A percentile compares a stretch with the other conserved stretches of the same genome.
These are phyloP conservation scores for Terrapene triunguis DNA, from an alignment of 2,113 vertebrate genomes.

Conservation along the genomic window DNA sequence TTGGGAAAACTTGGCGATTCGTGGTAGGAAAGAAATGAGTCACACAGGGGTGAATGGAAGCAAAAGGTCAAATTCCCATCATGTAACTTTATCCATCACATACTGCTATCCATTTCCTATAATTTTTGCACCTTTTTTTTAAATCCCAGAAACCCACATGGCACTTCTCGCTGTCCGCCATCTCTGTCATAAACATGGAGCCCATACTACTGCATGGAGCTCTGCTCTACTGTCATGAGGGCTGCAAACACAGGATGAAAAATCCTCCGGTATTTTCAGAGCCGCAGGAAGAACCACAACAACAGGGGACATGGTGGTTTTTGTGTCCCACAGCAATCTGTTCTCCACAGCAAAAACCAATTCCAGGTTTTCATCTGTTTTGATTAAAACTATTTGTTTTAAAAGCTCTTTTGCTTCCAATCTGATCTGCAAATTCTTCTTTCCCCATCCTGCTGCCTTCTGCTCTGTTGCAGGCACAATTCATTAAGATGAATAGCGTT, in stretches of 20 bases:
- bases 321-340: too few relatives aligned
- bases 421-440: background rate
- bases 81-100: background rate
- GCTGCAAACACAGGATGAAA: background rate
- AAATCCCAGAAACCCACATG: background rate
- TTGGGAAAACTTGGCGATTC: background rate
- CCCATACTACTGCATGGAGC: background rate
- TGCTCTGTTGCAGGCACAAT: conserved; percentile 8
- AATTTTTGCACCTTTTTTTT: background rate
- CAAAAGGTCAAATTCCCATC: background rate
- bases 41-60: background rate
- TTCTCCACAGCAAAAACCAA: background rate
- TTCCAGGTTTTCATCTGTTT: background rate
- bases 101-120: background rate
- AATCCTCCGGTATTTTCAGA: background rate
- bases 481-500: conserved; percentile 56
- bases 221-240: background rate
- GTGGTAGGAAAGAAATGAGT: background rate
- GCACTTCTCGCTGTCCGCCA: background rate
- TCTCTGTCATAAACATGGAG: background rate
- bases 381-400: background rate
- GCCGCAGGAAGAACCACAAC: background rate
- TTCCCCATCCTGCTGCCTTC: background rate
- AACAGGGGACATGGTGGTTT: background rate
- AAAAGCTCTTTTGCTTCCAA: background rate